phyloP scores from a whole-genome alignment of 92 coral and sea anemone genomes.

The Pocillopora grandis region DNA sequence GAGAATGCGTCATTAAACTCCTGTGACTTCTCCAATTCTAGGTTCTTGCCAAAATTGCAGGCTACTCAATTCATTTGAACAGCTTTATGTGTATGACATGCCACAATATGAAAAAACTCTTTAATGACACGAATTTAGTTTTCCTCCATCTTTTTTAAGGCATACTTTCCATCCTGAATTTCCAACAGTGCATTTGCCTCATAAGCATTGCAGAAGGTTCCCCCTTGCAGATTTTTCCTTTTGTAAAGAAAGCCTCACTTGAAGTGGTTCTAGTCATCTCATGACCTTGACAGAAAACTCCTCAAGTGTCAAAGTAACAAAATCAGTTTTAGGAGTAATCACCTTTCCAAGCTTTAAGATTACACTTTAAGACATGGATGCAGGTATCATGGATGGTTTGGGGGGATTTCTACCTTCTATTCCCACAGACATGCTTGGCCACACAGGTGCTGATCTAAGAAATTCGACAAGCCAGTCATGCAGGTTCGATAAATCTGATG shows the following conservation, averaged over 20 bases:
- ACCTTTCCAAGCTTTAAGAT: conserved; percentile 69
- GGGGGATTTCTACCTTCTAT: conserved; percentile 41
- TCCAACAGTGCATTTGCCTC: conserved; percentile 54
- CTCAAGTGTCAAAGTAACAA: conserved; percentile 56
- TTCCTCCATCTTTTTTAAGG: conserved; percentile 58
- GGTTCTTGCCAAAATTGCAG: conserved; percentile 51
- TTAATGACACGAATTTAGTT: conserved; percentile 50
- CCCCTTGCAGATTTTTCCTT: conserved; percentile 65
- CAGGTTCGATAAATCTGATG: no score
- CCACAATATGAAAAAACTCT: conserved; percentile 52
- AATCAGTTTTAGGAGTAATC: conserved; percentile 52
- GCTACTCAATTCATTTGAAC: conserved; percentile 72
- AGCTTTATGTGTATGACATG: conserved; percentile 46
- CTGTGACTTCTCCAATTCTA: conserved; percentile 43
- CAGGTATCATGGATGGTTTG: conserved; percentile 47
- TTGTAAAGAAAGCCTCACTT: conserved; percentile 54
- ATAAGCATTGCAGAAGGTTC: conserved; percentile 62
- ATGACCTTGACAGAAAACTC: conserved; percentile 54
- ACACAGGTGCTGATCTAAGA: conserved; percentile 2
- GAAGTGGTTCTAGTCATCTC: conserved; percentile 62
- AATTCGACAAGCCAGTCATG: no score
- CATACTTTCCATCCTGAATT: conserved; percentile 58
- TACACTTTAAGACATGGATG: conserved; percentile 55
- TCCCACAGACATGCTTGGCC: conserved; percentile 40
- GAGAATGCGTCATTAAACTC: conserved; percentile 46